Evolutionary conservation across 1,140 invertebrate genomes (phyloP).

Genomic region (Drosophila simulans): DNA sequence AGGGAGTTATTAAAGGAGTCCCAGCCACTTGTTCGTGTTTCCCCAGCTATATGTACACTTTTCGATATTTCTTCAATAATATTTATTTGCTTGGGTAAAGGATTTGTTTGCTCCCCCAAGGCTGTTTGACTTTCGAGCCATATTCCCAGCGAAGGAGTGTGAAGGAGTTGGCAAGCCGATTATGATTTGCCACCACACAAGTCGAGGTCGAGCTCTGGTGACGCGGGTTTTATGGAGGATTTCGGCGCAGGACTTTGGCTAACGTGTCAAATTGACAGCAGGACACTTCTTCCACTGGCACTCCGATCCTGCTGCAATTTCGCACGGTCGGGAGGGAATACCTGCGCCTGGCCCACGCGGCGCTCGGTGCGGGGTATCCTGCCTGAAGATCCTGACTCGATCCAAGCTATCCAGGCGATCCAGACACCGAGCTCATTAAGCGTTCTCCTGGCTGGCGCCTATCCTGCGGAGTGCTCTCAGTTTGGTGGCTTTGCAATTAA

Average conservation of each 20-base stretch:
- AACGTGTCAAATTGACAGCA: conserved; percentile 78
- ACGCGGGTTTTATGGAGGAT: conserved; percentile 40
- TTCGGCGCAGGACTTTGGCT: conserved; percentile 34
- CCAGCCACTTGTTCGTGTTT: conserved; percentile 23
- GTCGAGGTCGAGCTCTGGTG: conserved; percentile 41
- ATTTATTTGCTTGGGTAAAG: conserved; percentile 58
- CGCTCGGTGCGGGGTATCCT: conserved; percentile 16
- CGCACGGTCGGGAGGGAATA: conserved; percentile 59
- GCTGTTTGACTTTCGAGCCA: conserved; percentile 15
- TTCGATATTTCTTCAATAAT: conserved; percentile 32
- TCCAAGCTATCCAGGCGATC: conserved; percentile 15
- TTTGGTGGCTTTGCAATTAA: conserved; percentile 82
- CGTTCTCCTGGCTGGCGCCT: conserved; percentile 61
- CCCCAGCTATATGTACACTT: conserved; percentile 32
- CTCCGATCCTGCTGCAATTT: conserved; percentile 51
- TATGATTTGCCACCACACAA: conserved; percentile 80
- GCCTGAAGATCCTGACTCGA: background rate
- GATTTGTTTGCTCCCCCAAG: conserved; percentile 41
- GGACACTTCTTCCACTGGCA: conserved; percentile 16
- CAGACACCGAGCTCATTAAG: conserved; percentile 68
- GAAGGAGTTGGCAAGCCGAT: conserved; percentile 73
- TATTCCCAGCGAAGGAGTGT: conserved; percentile 37
- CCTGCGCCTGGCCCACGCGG: conserved; percentile 65
- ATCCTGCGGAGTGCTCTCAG: conserved; percentile 67
- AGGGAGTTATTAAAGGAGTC: conserved; percentile 56